phyloP scores from a whole-genome alignment of 2,797 vertebrate genomes.

The Microctenopoma steveboyesi region DNA sequence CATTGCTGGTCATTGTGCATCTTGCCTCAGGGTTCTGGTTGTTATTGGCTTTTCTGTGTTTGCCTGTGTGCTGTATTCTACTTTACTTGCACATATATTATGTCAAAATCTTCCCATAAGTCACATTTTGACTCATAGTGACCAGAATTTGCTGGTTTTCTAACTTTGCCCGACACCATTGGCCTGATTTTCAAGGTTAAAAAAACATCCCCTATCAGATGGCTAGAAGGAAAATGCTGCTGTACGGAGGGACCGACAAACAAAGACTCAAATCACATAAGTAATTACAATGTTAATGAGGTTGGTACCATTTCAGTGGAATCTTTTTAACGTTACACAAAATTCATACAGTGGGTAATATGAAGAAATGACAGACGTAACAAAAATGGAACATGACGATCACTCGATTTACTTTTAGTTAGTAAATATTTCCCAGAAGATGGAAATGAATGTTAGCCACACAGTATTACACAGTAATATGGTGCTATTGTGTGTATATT shows the following conservation, averaged over 20 bases:
- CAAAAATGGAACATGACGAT: constrained; percentile 6
- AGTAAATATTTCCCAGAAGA: not conserved
- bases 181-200: not conserved
- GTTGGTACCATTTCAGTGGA: constrained; percentile 24
- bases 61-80: not conserved
- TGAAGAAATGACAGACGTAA: not conserved
- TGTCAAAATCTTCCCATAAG: not conserved
- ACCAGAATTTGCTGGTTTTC: not conserved
- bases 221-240: constrained; percentile 6
- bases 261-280: constrained; percentile 13
- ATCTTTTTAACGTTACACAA: constrained; percentile 24
- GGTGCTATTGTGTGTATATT: too few relatives aligned
- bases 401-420: constrained; percentile 2
- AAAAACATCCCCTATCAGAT: not conserved
- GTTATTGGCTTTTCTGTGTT: not conserved
- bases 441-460: not conserved
- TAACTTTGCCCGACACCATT: not conserved
- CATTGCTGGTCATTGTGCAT: not conserved
- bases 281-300: constrained; percentile 38
- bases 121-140: constrained; percentile 7
- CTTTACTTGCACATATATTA: not conserved
- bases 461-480: too few relatives aligned
- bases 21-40: not conserved
- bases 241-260: not conserved
- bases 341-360: constrained; percentile 38